Conservation (phyloP, 30 jellyfish, hydroid and myxozoan species). For the Hydractinia echinata region DNA sequence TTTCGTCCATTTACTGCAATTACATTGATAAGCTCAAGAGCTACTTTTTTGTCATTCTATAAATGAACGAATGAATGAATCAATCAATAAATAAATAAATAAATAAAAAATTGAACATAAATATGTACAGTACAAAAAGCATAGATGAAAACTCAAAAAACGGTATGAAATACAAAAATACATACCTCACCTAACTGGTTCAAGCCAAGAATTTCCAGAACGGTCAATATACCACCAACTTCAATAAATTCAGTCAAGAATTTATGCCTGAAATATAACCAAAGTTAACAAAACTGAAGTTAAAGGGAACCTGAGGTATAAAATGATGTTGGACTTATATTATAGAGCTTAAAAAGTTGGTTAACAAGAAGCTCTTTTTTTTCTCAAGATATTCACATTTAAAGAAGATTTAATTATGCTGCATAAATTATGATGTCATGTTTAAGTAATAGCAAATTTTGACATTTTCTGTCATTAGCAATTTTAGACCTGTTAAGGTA, state of each 20-base stretch:
- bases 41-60: constrained; percentile 52
- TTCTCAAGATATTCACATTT: too few relatives aligned
- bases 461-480: too few relatives aligned
- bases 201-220: constrained; percentile 70
- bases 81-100: not conserved
- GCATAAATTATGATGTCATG: too few relatives aligned
- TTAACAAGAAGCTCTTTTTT: too few relatives aligned
- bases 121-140: not conserved
- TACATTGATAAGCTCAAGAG: constrained; percentile 40
- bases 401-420: too few relatives aligned
- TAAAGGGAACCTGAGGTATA: too few relatives aligned
- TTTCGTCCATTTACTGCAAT: constrained; percentile 66
- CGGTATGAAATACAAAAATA: not conserved
- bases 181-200: constrained; percentile 53
- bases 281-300: not conserved
- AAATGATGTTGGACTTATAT: too few relatives aligned
- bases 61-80: not conserved
- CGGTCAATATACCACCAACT: constrained; percentile 80
- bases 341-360: too few relatives aligned
- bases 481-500: too few relatives aligned
- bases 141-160: not conserved
- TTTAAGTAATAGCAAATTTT: too few relatives aligned
- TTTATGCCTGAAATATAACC: constrained; percentile 49
- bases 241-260: constrained; percentile 71
- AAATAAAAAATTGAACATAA: not conserved